These are phyloP conservation scores for Hippoglossus stenolepis DNA, from an alignment of 2,113 vertebrate species.

Conservation along the genomic window DNA sequence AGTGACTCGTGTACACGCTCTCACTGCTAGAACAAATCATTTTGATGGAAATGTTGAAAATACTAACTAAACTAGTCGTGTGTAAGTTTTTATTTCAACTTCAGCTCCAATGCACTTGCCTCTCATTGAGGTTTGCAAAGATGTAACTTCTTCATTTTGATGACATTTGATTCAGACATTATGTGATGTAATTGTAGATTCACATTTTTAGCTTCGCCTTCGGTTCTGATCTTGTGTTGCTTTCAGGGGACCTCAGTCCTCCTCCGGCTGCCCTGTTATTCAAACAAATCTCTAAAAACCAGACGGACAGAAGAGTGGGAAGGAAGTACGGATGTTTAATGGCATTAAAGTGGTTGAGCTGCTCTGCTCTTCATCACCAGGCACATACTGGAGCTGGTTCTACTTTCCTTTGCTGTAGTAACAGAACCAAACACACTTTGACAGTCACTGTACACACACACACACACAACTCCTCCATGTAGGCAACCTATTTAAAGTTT, in stretches of 20 bases:
- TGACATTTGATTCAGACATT: background rate
- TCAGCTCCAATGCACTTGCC: background rate
- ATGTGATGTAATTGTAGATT: background rate
- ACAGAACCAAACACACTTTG: constrained; percentile 34
- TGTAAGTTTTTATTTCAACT: too few relatives aligned
- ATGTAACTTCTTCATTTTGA: too few relatives aligned
- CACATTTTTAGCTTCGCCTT: too few relatives aligned
- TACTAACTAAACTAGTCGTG: too few relatives aligned
- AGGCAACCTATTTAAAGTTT: constrained; percentile 17
- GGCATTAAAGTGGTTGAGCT: constrained; percentile 28
- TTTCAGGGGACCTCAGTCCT: background rate
- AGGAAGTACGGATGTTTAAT: constrained; percentile 51
- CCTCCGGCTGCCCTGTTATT: background rate
- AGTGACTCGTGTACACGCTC: too few relatives aligned
- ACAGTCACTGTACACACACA: background rate
- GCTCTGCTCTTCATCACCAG: constrained; percentile 62
- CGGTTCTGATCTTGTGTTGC: background rate
- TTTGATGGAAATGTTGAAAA: too few relatives aligned
- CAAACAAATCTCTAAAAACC: constrained; percentile 1
- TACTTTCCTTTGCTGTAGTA: constrained; percentile 28
- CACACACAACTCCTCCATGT: background rate
- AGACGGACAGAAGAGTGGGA: constrained; percentile 9
- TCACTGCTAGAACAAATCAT: too few relatives aligned
- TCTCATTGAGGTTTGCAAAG: too few relatives aligned
- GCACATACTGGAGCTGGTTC: constrained; percentile 14